Percentiles rank a stretch among this genome's conserved stretches.
Evolutionary conservation across 2,888 invertebrate species (phyloP).

Genomic region (Pheosia tremula): DNA sequence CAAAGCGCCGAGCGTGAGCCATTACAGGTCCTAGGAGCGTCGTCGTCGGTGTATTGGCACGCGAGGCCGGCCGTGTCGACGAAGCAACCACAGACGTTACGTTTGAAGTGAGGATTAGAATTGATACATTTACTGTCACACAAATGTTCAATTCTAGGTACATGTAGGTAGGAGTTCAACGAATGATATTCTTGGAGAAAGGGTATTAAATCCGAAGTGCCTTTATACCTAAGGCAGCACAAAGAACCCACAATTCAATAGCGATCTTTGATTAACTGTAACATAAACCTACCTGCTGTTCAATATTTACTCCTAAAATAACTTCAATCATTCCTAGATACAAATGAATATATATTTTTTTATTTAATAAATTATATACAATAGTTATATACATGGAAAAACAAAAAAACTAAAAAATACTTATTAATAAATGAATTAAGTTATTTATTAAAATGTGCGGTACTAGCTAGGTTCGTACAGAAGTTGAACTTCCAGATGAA

Average conservation of each 20-base stretch:
- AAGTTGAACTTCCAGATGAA: too few relatives aligned
- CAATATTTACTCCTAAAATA: too few relatives aligned
- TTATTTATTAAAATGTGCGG: too few relatives aligned
- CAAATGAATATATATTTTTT: too few relatives aligned
- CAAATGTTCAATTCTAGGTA: neutral
- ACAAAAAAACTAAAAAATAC: too few relatives aligned
- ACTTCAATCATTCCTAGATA: too few relatives aligned
- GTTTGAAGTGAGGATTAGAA: too few relatives aligned
- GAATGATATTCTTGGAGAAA: neutral
- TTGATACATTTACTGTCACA: neutral
- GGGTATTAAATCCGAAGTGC: neutral
- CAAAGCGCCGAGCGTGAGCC: constrained; percentile 32
- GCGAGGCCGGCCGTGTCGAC: constrained; percentile 7
- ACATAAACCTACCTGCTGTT: neutral
- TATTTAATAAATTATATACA: too few relatives aligned
- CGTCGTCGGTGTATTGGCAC: constrained; percentile 3
- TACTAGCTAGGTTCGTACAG: too few relatives aligned
- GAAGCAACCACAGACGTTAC: neutral
- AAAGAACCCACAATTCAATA: constrained; percentile 1
- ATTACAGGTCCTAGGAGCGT: constrained; percentile 16
- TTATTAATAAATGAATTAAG: too few relatives aligned
- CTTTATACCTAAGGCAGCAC: neutral
- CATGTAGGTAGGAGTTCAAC: too few relatives aligned
- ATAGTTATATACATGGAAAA: too few relatives aligned
- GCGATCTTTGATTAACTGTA: neutral